Conservation (phyloP, 2,888 invertebrate genomes). For the Nymphalis urticae region DNA sequence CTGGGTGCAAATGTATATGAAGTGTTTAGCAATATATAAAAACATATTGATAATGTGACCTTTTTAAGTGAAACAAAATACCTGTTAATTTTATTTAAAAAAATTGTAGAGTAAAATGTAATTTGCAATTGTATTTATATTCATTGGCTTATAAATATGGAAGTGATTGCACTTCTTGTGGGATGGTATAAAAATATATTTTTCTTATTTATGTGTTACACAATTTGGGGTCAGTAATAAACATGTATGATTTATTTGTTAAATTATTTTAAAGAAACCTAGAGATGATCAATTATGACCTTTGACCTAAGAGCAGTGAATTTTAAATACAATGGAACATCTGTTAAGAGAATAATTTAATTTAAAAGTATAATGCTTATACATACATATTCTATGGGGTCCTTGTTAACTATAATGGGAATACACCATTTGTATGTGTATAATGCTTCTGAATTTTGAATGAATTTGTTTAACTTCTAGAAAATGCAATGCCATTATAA, state of each 20-base stretch:
- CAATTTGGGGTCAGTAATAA: slow-evolving; percentile 24
- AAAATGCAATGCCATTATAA: too few species aligned
- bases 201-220: background rate
- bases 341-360: too few species aligned
- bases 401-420: too few species aligned
- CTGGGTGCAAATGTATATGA: slow-evolving; percentile 96
- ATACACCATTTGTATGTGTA: too few species aligned
- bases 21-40: slow-evolving; percentile 85
- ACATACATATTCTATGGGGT: too few species aligned
- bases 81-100: background rate
- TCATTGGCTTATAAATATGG: slow-evolving; percentile 10
- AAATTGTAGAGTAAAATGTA: background rate
- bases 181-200: slow-evolving; percentile 5
- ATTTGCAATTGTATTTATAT: background rate
- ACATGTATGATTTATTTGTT: slow-evolving; percentile 5
- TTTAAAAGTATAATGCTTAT: too few species aligned
- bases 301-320: too few species aligned
- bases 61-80: background rate
- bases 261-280: background rate
- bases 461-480: too few species aligned
- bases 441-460: too few species aligned
- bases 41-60: background rate
- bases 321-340: background rate
- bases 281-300: background rate
- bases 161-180: slow-evolving; percentile 11